Evolutionary conservation across 2,113 vertebrate genomes (phyloP).

Genomic region (human (Homo sapiens)): GRCh38 chr7:35333501-35334000

Average conservation of each 20-base stretch:
- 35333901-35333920: neutral
- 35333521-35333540: neutral
- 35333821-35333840: neutral
- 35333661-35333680: neutral
- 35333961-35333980: neutral
- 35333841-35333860: neutral
- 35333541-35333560: neutral
- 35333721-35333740: neutral
- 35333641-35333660: neutral
- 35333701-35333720: neutral
- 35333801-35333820: neutral
- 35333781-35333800: neutral
- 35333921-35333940: neutral
- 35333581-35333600: neutral
- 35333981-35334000: neutral
- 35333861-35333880: neutral
- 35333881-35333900: neutral
- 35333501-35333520: neutral
- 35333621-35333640: neutral
- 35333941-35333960: conserved; percentile 45
- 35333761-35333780: neutral
- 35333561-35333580: neutral
- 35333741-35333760: accelerated
- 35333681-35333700: neutral
- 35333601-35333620: neutral